Conservation (phyloP, 1,140 invertebrate species). For the Drosophila tani region DNA sequence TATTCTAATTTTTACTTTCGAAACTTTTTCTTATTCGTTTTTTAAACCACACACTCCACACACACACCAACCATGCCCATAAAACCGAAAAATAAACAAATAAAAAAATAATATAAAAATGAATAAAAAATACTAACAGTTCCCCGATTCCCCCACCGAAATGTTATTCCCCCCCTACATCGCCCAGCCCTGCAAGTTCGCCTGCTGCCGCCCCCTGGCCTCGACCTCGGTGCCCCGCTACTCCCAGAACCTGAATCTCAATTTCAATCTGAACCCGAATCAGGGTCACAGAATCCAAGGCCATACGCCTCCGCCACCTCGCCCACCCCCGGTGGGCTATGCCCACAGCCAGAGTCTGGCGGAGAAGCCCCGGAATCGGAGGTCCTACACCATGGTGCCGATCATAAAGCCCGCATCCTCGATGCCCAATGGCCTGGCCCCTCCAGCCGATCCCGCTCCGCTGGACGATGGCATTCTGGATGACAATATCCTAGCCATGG, state of each 20-base stretch:
- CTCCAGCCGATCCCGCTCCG: conserved; percentile 11
- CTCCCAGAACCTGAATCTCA: conserved; percentile 61
- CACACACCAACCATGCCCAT: conserved; percentile 44
- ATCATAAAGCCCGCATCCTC: conserved; percentile 78
- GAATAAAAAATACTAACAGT: conserved; percentile 46
- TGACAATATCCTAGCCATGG: conserved; percentile 39
- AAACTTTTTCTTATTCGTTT: conserved; percentile 68
- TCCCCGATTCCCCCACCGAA: conserved; percentile 83
- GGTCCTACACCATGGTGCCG: conserved; percentile 69
- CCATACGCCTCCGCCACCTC: conserved; percentile 71
- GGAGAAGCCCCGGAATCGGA: conserved; percentile 42
- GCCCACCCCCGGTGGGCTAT: conserved; percentile 67
- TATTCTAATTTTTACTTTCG: conserved; percentile 74
- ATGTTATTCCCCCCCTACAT: conserved; percentile 84
- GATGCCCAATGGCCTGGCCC: conserved; percentile 74
- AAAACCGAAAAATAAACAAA: conserved; percentile 7
- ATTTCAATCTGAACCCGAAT: conserved; percentile 24
- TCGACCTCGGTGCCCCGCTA: conserved; percentile 79
- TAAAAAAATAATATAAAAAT: neutral
- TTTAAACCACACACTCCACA: conserved; percentile 49
- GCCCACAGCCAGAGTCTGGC: conserved; percentile 47
- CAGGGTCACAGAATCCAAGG: conserved; percentile 20
- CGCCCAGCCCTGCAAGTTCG: conserved; percentile 80
- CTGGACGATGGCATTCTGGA: conserved; percentile 30
- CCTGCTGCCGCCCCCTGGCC: conserved; percentile 71